Percentiles rank a stretch among this genome's conserved stretches.
These are phyloP conservation scores for Catonia carolina DNA, from an alignment of 2,888 invertebrate species.

Conservation along the genomic window DNA sequence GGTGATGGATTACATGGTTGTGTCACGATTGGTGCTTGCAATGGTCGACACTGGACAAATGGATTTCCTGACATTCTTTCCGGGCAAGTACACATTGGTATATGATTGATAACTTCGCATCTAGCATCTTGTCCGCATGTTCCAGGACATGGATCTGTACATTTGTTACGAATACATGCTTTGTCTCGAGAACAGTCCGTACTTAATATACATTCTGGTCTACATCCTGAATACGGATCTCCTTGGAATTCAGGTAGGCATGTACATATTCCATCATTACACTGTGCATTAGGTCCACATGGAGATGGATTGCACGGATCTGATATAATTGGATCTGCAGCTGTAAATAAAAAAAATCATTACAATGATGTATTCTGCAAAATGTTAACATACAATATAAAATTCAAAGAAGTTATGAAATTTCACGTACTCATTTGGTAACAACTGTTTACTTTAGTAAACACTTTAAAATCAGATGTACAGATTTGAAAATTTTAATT, in stretches of 20 bases:
- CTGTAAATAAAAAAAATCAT: slow-evolving; percentile 8
- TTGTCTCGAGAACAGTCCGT: slow-evolving; percentile 50
- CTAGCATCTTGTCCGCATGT: slow-evolving; percentile 63
- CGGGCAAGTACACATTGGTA: slow-evolving; percentile 55
- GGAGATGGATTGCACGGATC: slow-evolving; percentile 53
- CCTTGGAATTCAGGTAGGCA: slow-evolving; percentile 69
- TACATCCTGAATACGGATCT: slow-evolving; percentile 68
- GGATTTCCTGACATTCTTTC: slow-evolving; percentile 38
- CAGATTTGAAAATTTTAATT: too few relatives aligned
- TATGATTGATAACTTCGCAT: slow-evolving; percentile 67
- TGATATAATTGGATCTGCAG: slow-evolving; percentile 35
- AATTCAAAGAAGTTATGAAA: neutral
- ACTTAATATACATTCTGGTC: slow-evolving; percentile 62
- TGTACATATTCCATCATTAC: slow-evolving; percentile 45
- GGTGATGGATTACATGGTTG: slow-evolving; percentile 52
- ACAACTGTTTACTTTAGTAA: too few relatives aligned
- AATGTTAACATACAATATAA: neutral
- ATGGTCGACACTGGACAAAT: slow-evolving; percentile 56
- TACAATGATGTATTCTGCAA: neutral
- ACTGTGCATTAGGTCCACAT: slow-evolving; percentile 61
- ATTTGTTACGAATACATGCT: slow-evolving; percentile 47
- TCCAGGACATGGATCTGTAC: slow-evolving; percentile 49
- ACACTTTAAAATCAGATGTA: too few relatives aligned
- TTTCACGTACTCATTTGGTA: too few relatives aligned
- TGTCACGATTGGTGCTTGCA: slow-evolving; percentile 43